Evolutionary conservation across 2,113 vertebrate genomes (phyloP).

Genomic region (Agelaius tricolor): DNA sequence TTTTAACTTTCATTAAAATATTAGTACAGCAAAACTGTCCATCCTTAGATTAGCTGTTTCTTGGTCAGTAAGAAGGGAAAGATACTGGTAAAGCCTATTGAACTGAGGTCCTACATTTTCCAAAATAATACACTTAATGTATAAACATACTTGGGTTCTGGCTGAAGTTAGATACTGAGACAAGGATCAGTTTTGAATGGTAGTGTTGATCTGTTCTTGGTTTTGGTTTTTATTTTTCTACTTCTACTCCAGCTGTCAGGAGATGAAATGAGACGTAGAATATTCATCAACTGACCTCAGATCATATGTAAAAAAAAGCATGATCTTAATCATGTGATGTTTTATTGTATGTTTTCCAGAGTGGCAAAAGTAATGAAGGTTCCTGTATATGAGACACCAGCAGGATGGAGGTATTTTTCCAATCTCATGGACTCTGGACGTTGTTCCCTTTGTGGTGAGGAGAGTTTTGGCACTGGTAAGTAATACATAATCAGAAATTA

Average conservation of each 20-base stretch:
- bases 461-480: constrained; percentile 97
- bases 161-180: neutral
- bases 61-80: neutral
- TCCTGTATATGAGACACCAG: constrained; percentile 95
- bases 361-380: constrained; percentile 96
- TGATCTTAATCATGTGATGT: neutral
- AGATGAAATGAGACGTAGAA: neutral
- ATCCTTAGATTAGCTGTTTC: neutral
- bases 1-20: neutral
- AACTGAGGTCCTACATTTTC: neutral
- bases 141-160: neutral
- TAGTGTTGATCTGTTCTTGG: neutral
- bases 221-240: neutral
- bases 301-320: neutral
- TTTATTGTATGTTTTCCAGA: constrained; percentile 71
- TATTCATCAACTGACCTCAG: neutral
- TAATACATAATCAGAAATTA: neutral
- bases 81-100: neutral
- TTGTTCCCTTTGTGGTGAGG: constrained; percentile 96
- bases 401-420: constrained; percentile 96
- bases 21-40: neutral
- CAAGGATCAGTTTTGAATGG: neutral
- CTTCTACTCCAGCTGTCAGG: neutral
- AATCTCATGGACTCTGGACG: constrained; percentile 98
- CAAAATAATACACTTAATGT: neutral